Base-by-base conservation (phyloP, 1,140 invertebrate genomes). In the Ptiloglossa arizonensis region DNA sequence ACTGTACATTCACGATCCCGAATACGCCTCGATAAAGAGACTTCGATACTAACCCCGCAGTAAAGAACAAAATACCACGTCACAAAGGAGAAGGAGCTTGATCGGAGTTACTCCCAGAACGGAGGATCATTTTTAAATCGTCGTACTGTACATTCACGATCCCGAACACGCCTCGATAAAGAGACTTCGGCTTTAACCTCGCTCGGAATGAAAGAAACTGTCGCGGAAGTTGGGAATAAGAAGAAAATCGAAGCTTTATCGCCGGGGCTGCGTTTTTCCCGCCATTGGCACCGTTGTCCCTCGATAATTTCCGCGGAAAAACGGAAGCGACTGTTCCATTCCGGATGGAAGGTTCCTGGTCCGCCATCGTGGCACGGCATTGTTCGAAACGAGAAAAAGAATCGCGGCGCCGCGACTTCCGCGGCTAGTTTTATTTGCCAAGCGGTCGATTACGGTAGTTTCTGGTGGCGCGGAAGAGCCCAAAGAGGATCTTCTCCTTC, bases 231-330 rank as follows among this genome's bases (percentile, higher is more conserved):
- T 22, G 4, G 5, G 11, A 52, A 63, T 15, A 9, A 35, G 6
- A 44, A 57, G 15, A n/a, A 9, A 24, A 29, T 22, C 38, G 27
- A n/a, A 62, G 72, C 52, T 84, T 84, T 76, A 79, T 82, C 83
- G 64, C 13, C 32, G 9, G 35, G 59, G 24, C 52, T 24, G 44
- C 27, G 56, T 78, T 69, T 73, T 67, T 69, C 27, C 32, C 17
- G n/a, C 38, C 50, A 67, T 69, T 50, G 68, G 67, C 35, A 8
- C 57, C 57, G 64, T 46, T 48, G 70, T 82, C 74, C 63, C 74
- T 81, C 80, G 72, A 88, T 87, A 85, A 88, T 88, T 88, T 87
- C 86, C 86, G 82, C 70, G 82, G 67, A 79, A 73, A 73, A 79
- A 79, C 64, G 69, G 78, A 85, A 70, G 48, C 64, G 57, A 70